Evolutionary conservation across 2,888 invertebrate species (phyloP), one percentile per base, ranked within the genome.

Genomic region (Tetragonisca angustula): DNA sequence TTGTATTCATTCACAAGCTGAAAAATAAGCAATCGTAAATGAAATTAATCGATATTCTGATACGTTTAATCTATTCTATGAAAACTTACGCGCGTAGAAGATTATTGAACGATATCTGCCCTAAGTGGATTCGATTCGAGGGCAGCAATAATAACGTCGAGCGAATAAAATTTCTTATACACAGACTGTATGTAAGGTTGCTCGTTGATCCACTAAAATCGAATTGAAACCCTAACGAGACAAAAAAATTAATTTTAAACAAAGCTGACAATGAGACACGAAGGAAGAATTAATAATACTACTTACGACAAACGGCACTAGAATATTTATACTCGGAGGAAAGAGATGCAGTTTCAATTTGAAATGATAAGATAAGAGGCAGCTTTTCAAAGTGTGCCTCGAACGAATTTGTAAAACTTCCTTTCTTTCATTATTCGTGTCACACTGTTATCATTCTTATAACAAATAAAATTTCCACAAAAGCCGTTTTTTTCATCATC

Each of bases 331-430:
- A 80, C 11, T 9, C 17, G 52, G 13, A 49, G 19, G 13, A 65
- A 50, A 24, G 24, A 49, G 32, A 49, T 54, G 59, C 21, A 24
- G 52, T 62, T 56, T 73, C 61, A 61, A 56, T 79, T 73, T 56
- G 24, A 2, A 27, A 52, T 36, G 81, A 74, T 82, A 82, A 80
- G 81, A 80, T 77, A 77, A 81, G n/a, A 52, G 1, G 15, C 49
- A 6, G 0, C 2, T 61, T 61, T 54, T 61, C n/a, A 36, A 56
- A 67, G 61, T 15, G 1, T 27, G 4, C 36, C 36, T 27, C 54
- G 56, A 70, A 70, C 15, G 2, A 9, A 15, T 1, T 1, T 19
- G 0, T 4, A 24, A 5, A n/a, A 3, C 2, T n/a, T 64, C 5
- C 32, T 61, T 71, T 52, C 67, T 56, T 32, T n/a, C n/a, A 32